phyloP scores from a whole-genome alignment of 2,888 invertebrate genomes.

The Endomychus coccineus region DNA sequence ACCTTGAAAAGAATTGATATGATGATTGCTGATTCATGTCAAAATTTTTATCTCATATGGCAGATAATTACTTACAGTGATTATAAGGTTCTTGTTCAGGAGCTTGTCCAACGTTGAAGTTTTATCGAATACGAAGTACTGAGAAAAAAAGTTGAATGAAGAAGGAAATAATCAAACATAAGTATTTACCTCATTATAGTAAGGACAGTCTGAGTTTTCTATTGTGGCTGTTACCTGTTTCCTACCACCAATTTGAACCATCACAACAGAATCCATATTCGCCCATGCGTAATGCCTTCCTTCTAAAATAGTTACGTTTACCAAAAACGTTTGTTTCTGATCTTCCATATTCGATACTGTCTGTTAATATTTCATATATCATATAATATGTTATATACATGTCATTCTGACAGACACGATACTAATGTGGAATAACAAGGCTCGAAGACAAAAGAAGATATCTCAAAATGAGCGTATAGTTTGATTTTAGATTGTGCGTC shows the following conservation, averaged over 20 bases:
- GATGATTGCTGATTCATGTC: background rate
- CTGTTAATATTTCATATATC: no score
- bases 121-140: slow-evolving; percentile 66
- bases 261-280: slow-evolving; percentile 54
- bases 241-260: slow-evolving; percentile 55
- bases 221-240: slow-evolving; percentile 52
- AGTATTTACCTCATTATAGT: slow-evolving; percentile 57
- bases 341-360: no score
- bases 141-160: slow-evolving; percentile 14
- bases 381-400: no score
- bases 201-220: slow-evolving; percentile 55
- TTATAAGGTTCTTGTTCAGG: slow-evolving; percentile 50
- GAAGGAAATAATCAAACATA: slow-evolving; percentile 1
- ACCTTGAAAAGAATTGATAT: slow-evolving; percentile 26
- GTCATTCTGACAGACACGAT: no score
- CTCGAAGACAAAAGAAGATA: no score
- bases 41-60: no score
- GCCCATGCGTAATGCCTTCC: slow-evolving; percentile 51
- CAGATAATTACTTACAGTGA: slow-evolving; percentile 49
- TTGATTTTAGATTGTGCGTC: no score
- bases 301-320: slow-evolving; percentile 61
- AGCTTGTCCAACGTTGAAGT: slow-evolving; percentile 51
- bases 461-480: no score
- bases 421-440: no score
- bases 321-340: slow-evolving; percentile 46